Conservation (phyloP, 2,888 invertebrate genomes). For the Actias luna region DNA sequence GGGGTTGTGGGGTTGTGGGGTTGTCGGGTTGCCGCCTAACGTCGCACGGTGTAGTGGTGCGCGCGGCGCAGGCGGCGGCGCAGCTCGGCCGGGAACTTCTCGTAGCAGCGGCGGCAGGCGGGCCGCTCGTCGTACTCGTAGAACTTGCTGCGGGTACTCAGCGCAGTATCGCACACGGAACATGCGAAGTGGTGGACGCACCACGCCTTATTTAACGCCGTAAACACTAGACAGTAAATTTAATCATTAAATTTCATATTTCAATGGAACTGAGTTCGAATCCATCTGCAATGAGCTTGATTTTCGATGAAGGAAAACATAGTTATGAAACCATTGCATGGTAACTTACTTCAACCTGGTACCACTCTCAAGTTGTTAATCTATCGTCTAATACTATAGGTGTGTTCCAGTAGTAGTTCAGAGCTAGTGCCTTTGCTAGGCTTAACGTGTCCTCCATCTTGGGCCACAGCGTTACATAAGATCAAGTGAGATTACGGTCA, state of each 20-base stretch:
- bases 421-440: too few relatives aligned
- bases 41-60: conserved; percentile 88
- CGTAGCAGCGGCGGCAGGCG: conserved; percentile 99
- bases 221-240: conserved; percentile 87
- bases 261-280: too few relatives aligned
- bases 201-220: conserved; percentile 99
- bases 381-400: too few relatives aligned
- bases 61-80: conserved; percentile 95
- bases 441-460: too few relatives aligned
- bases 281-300: too few relatives aligned
- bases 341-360: too few relatives aligned
- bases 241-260: not conserved
- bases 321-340: too few relatives aligned
- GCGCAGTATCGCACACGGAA: conserved; percentile 96
- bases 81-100: conserved; percentile 96
- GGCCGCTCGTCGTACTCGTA: conserved; percentile 99
- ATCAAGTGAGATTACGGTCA: too few relatives aligned
- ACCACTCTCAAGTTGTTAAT: too few relatives aligned
- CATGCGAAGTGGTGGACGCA: conserved; percentile 99
- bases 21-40: conserved; percentile 30
- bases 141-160: conserved; percentile 98
- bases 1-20: not conserved
- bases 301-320: too few relatives aligned
- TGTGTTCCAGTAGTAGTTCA: too few relatives aligned
- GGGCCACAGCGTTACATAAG: too few relatives aligned